phyloP scores from a whole-genome alignment of 30 jellyfish, hydroid and myxozoan genomes.

The Chrysaora quinquecirrha region DNA sequence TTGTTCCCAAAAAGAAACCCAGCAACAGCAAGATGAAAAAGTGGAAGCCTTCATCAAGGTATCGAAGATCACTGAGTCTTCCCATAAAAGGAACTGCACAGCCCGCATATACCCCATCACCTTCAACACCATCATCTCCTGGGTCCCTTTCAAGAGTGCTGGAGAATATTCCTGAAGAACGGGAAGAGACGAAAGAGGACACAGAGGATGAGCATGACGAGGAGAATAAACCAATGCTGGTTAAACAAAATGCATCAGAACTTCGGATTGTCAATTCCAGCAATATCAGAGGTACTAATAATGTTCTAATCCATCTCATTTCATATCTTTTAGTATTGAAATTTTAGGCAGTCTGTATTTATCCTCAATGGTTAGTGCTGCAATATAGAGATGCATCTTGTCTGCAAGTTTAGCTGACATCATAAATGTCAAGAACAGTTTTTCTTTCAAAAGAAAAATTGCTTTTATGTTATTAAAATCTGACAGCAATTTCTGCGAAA shows the following conservation, averaged over 20 bases:
- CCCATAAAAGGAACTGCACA: slow-evolving; percentile 77
- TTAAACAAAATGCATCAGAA: neutral
- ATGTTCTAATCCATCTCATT: too few relatives aligned
- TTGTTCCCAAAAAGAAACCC: slow-evolving; percentile 70
- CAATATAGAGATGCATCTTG: too few relatives aligned
- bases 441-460: too few relatives aligned
- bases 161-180: slow-evolving; percentile 88
- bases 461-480: too few relatives aligned
- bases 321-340: too few relatives aligned
- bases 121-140: slow-evolving; percentile 72
- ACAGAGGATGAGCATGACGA: slow-evolving; percentile 67
- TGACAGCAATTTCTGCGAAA: too few relatives aligned
- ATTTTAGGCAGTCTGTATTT: too few relatives aligned
- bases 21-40: slow-evolving; percentile 42
- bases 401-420: too few relatives aligned
- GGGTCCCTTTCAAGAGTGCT: slow-evolving; percentile 70
- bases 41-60: slow-evolving; percentile 63
- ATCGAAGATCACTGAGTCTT: slow-evolving; percentile 39
- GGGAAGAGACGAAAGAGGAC: slow-evolving; percentile 70
- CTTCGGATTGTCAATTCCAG: slow-evolving; percentile 3
- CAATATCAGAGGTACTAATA: slow-evolving; percentile 8
- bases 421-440: too few relatives aligned
- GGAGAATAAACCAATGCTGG: slow-evolving; percentile 60
- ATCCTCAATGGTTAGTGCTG: too few relatives aligned
- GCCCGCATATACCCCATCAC: slow-evolving; percentile 62